phyloP scores from a whole-genome alignment of 2,113 vertebrate genomes.

The Megatriorchis doriae region DNA sequence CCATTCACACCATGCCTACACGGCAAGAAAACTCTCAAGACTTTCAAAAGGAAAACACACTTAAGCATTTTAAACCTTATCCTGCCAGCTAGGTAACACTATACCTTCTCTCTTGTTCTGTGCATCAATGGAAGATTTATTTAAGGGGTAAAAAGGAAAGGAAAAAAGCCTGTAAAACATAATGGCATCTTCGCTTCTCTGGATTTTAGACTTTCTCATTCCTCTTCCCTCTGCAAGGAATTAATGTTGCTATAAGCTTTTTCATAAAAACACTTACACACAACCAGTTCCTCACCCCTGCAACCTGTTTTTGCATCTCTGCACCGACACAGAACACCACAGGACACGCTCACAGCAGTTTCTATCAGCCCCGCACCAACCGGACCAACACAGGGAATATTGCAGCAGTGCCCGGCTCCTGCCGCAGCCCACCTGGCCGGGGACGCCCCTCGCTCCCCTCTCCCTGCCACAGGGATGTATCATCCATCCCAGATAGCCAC shows the following conservation, averaged over 20 bases:
- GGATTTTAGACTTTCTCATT: background rate
- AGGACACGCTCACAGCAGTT: background rate
- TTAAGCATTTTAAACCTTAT: background rate
- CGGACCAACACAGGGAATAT: background rate
- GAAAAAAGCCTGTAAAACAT: background rate
- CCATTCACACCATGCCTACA: background rate
- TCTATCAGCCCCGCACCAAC: background rate
- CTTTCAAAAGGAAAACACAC: background rate
- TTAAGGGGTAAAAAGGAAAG: background rate
- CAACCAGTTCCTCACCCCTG: too few relatives aligned
- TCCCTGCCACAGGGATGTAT: background rate
- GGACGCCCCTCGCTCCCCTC: background rate
- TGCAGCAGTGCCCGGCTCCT: background rate
- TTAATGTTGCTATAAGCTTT: background rate
- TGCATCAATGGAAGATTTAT: background rate
- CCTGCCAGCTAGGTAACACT: background rate
- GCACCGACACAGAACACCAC: too few relatives aligned
- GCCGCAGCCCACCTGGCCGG: background rate
- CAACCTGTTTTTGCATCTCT: too few relatives aligned
- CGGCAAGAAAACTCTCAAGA: background rate
- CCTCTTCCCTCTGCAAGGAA: background rate
- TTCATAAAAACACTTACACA: background rate
- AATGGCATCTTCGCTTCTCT: background rate
- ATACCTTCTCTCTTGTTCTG: background rate
- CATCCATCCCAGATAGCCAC: fast-evolving